Conservation (phyloP, 2,888 invertebrate genomes). For the Ophonus ardosiacus region DNA sequence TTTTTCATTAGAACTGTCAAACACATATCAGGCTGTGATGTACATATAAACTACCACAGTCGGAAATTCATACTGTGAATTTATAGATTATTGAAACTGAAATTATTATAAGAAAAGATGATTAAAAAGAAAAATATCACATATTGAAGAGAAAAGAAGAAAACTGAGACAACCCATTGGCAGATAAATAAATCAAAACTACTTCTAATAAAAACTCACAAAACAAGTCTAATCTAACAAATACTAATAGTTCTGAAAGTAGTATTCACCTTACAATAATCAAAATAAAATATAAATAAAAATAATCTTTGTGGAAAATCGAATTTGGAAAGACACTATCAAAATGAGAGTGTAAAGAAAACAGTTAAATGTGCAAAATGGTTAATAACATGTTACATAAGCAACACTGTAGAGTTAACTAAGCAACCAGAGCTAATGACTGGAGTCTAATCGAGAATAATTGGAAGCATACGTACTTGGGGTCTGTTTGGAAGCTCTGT, state of each 20-base stretch:
- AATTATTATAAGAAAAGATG: not conserved
- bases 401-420: slow-evolving; percentile 63
- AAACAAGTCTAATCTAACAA: slow-evolving; percentile 42
- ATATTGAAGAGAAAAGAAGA: slow-evolving; percentile 4
- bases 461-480: slow-evolving; percentile 83
- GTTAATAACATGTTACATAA: slow-evolving; percentile 63
- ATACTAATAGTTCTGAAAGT: slow-evolving; percentile 51
- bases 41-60: too few relatives aligned
- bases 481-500: slow-evolving; percentile 92
- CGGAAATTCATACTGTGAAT: too few relatives aligned
- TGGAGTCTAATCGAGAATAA: slow-evolving; percentile 33
- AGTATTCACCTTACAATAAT: slow-evolving; percentile 59
- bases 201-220: slow-evolving; percentile 49
- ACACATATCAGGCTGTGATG: too few relatives aligned
- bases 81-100: not conserved
- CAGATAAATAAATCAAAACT: slow-evolving; percentile 51
- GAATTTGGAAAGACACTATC: slow-evolving; percentile 42
- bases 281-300: slow-evolving; percentile 33
- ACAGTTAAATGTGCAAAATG: slow-evolving; percentile 59
- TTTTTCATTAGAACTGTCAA: too few relatives aligned
- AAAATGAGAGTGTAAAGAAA: slow-evolving; percentile 54
- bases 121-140: not conserved
- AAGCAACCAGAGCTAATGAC: slow-evolving; percentile 61
- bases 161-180: slow-evolving; percentile 13
- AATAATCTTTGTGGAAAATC: slow-evolving; percentile 19